phyloP scores from a whole-genome alignment of 2,888 invertebrate species.

The Mamestra brassicae region DNA sequence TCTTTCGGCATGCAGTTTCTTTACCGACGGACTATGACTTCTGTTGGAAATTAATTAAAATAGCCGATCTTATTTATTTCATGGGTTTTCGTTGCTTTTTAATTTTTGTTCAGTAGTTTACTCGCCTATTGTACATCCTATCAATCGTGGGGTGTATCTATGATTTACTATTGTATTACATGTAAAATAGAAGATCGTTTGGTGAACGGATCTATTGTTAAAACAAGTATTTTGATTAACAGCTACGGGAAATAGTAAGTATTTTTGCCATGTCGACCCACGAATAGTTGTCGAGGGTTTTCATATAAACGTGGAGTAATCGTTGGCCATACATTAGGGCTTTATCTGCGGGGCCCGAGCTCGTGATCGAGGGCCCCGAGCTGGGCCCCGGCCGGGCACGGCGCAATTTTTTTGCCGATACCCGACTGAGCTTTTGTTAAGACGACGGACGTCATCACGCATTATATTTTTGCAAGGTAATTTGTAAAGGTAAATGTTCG shows the following conservation, averaged over 20 bases:
- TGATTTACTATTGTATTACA: too few relatives aligned
- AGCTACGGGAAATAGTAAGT: conserved; percentile 27
- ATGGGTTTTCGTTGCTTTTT: too few relatives aligned
- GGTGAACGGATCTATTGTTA: neutral
- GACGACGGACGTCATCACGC: conserved; percentile 5
- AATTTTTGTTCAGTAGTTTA: too few relatives aligned
- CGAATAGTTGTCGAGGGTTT: conserved; percentile 52
- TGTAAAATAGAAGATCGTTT: neutral
- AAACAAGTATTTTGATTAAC: conserved; percentile 31
- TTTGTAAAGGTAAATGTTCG: neutral
- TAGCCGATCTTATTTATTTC: too few relatives aligned
- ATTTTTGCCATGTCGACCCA: conserved; percentile 29
- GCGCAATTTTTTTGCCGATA: conserved; percentile 41
- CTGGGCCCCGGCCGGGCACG: neutral
- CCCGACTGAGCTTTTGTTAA: conserved; percentile 35
- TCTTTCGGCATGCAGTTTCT: too few relatives aligned
- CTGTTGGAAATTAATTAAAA: too few relatives aligned
- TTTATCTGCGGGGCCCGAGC: conserved; percentile 57
- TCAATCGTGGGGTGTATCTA: too few relatives aligned
- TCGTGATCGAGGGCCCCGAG: conserved; percentile 46
- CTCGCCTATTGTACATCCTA: too few relatives aligned
- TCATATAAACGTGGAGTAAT: conserved; percentile 59
- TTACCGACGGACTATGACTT: too few relatives aligned
- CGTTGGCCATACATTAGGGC: conserved; percentile 60
- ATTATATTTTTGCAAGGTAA: neutral